phyloP scores from a whole-genome alignment of 2,797 vertebrate species.

The Poecile montanus region DNA sequence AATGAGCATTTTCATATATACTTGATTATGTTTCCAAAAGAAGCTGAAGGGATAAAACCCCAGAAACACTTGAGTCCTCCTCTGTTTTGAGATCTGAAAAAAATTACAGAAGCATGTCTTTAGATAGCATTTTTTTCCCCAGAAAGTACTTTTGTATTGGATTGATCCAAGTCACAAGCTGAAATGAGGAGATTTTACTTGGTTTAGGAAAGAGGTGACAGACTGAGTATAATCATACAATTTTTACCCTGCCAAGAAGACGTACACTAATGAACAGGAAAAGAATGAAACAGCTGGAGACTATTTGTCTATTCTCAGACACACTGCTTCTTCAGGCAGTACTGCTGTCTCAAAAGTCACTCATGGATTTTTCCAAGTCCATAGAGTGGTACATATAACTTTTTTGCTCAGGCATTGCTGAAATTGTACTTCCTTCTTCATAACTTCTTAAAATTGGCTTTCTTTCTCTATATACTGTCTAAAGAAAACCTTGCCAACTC shows the following conservation, averaged over 20 bases:
- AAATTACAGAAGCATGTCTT: neutral
- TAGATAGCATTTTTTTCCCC: neutral
- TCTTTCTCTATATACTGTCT: neutral
- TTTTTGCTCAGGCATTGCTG: neutral
- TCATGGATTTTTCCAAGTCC: neutral
- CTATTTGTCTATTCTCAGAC: neutral
- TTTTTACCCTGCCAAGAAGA: neutral
- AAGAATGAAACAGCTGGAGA: neutral
- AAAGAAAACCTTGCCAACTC: neutral
- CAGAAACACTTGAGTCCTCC: neutral
- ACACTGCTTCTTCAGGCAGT: neutral
- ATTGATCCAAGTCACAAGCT: neutral
- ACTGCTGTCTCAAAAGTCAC: neutral
- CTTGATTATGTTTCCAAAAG: neutral
- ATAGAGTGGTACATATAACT: rapidly evolving
- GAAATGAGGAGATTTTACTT: neutral
- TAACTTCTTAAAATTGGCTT: neutral
- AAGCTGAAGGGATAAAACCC: neutral
- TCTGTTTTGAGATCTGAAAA: neutral
- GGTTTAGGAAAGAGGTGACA: neutral
- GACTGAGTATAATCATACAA: neutral
- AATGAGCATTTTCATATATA: neutral
- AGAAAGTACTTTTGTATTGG: neutral
- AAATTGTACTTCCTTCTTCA: neutral
- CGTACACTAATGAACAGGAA: neutral